These are phyloP conservation scores for Drosophila kikkawai DNA, from an alignment of 1,140 invertebrate genomes.

Conservation along the genomic window DNA sequence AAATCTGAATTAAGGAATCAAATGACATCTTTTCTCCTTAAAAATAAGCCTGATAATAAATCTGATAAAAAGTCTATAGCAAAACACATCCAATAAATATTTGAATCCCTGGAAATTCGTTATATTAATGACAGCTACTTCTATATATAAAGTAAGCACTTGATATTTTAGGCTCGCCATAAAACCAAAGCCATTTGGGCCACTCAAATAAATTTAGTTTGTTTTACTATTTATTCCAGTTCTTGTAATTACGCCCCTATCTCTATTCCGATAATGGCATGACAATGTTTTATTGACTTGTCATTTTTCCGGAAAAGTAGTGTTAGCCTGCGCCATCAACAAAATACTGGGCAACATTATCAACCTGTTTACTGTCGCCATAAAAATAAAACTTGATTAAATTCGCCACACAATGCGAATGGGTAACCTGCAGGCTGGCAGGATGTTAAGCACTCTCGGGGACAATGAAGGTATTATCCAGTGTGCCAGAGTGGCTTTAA, in stretches of 20 bases:
- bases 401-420: conserved; percentile 35
- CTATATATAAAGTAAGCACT: neutral
- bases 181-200: conserved; percentile 3
- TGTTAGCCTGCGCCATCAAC: neutral
- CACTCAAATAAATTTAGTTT: neutral
- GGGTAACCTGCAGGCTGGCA: conserved; percentile 22
- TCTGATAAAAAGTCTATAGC: neutral
- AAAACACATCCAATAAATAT: neutral
- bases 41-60: neutral
- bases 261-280: conserved; percentile 8
- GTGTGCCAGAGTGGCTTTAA: conserved; percentile 62
- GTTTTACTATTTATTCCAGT: conserved; percentile 3
- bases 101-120: neutral
- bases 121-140: neutral
- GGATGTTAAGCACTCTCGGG: conserved; percentile 25
- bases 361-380: conserved; percentile 26
- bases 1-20: neutral
- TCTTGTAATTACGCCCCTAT: neutral
- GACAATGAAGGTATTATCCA: conserved; percentile 40
- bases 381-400: conserved; percentile 39
- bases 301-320: conserved; percentile 4
- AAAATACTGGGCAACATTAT: conserved; percentile 12
- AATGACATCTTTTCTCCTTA: too few relatives aligned
- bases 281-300: conserved; percentile 14
- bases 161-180: neutral